Conservation (phyloP, 2,113 vertebrate species). For the Aspidoscelis tigris region DNA sequence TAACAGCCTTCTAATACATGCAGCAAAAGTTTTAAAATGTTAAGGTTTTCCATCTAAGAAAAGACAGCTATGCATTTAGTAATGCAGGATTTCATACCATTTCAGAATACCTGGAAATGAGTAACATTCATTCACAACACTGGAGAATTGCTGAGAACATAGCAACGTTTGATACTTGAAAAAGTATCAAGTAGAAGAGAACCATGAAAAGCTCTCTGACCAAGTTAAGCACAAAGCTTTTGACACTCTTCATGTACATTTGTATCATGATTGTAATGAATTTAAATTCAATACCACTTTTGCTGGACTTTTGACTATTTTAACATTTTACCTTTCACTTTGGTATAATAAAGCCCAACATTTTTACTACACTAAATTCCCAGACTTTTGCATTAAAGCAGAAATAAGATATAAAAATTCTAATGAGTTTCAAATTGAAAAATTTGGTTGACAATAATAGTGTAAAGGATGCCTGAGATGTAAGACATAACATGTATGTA, state of each 20-base stretch:
- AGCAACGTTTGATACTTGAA: neutral
- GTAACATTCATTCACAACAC: neutral
- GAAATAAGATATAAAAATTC: slow-evolving; percentile 54
- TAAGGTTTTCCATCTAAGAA: neutral
- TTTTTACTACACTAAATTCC: slow-evolving; percentile 50
- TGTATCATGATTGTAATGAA: neutral
- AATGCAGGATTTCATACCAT: neutral
- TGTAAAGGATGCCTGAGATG: slow-evolving; percentile 81
- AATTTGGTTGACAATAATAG: slow-evolving; percentile 76
- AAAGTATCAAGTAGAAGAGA: neutral
- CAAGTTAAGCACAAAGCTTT: too few relatives aligned
- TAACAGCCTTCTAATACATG: neutral
- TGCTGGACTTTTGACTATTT: slow-evolving; percentile 48
- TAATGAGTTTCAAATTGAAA: slow-evolving; percentile 69
- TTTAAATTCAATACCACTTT: neutral
- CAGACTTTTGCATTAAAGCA: slow-evolving; percentile 62
- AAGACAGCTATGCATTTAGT: neutral
- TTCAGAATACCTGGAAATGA: neutral
- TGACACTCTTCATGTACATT: neutral
- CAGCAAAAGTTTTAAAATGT: neutral
- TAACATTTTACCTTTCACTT: slow-evolving; percentile 68
- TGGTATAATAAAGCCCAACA: slow-evolving; percentile 69
- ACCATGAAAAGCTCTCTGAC: neutral
- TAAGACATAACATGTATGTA: slow-evolving; percentile 50
- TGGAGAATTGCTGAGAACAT: neutral